Evolutionary conservation across 1,140 invertebrate species (phyloP), one percentile per base, ranked within the genome.

Genomic region (Caerostris extrusa): DNA sequence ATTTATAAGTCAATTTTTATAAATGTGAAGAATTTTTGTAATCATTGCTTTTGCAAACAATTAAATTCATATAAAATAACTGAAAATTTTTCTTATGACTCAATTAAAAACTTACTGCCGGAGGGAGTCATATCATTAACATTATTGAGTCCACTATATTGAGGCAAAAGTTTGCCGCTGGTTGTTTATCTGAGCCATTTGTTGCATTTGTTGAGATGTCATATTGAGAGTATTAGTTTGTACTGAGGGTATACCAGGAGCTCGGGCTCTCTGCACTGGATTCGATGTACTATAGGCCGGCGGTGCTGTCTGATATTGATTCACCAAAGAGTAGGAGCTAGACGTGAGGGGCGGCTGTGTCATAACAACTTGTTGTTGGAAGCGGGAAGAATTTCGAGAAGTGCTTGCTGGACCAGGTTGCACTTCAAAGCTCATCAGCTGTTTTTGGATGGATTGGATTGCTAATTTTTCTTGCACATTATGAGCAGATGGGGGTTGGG

Each of bases 371-470:
- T 95, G 95, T 96, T 95, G 91, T 77, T 94, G 94, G 87, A 94
- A 90, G 14, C 58, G 95, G 61, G n/a, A 93, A 90, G 19, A 90
- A 61, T 82, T 82, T 57, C 86, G 14, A 64, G 67, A 57, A 50
- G 55, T 56, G 14, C 7, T 67, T 10, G n/a, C 58, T 53, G 91
- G 86, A 50, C 94, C 95, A 91, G 86, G 95, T 95, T 97, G 97
- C 95, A 97, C 98, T 96, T 97, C 97, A 95, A 97, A 97, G 95
- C 97, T 97, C 98, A 99, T 99, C 93, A 99, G 96, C 95, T 98
- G 98, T 95, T 98, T 97, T 95, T 98, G 98, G 95, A 99, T 99
- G 10, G 97, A 98, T 95, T 97, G 98, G 89, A 99, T 99, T 19
- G 98, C 98, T 96, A 98, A 97, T 95, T 97, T 97, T 95, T 98